Conservation (phyloP, 2,113 vertebrate species). For the Chamaea fasciata region DNA sequence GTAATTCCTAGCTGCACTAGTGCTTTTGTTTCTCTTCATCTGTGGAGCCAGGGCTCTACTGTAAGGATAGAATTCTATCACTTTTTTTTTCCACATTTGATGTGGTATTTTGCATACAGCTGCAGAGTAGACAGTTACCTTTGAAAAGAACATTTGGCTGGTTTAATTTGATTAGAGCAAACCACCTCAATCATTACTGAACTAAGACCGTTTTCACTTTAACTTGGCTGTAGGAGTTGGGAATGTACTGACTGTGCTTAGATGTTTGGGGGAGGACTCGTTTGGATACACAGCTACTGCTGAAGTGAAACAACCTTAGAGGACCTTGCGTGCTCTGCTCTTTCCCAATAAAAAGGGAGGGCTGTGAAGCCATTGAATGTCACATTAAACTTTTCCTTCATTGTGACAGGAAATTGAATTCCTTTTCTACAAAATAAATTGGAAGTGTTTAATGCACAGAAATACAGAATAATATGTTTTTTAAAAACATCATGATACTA, state of each 20-base stretch:
- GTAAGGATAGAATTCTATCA: slow-evolving; percentile 76
- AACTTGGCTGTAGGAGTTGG: slow-evolving; percentile 80
- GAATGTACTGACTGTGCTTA: slow-evolving; percentile 76
- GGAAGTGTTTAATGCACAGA: background rate
- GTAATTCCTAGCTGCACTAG: slow-evolving; percentile 58
- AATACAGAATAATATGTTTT: background rate
- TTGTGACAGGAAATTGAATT: background rate
- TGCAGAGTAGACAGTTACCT: slow-evolving; percentile 85
- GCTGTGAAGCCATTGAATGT: background rate
- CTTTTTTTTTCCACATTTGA: slow-evolving; percentile 74
- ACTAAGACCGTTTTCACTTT: slow-evolving; percentile 84
- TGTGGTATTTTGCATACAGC: slow-evolving; percentile 87
- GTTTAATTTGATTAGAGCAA: slow-evolving; percentile 83
- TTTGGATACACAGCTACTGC: slow-evolving; percentile 47
- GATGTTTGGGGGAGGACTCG: slow-evolving; percentile 63
- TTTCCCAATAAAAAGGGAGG: background rate
- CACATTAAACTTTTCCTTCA: background rate
- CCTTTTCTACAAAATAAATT: background rate
- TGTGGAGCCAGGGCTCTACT: slow-evolving; percentile 66
- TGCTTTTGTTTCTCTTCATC: slow-evolving; percentile 74
- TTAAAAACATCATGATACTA: background rate
- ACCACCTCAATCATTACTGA: slow-evolving; percentile 83
- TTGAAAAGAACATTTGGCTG: slow-evolving; percentile 83
- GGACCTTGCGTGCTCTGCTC: background rate
- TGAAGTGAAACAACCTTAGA: slow-evolving; percentile 41